Base-by-base conservation (phyloP, 2,888 invertebrate species). In the Nemotelus nigrinus region DNA sequence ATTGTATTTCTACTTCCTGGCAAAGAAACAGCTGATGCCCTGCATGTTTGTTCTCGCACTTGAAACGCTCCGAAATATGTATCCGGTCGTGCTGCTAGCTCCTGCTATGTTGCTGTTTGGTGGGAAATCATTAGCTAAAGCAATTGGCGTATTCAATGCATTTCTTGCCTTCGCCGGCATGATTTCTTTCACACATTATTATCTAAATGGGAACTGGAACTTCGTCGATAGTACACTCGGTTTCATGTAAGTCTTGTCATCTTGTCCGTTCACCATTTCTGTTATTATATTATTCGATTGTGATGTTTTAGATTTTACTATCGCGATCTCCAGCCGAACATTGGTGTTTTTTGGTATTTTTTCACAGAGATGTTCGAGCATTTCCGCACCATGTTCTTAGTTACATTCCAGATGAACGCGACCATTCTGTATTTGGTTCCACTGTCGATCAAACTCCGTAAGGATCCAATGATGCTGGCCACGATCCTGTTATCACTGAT, bases 341-440 rank as follows among this genome's bases (percentile, higher is more conserved):
- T 98, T 82, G 99, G 99, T 0, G 89, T 99, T 2, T 99, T 98
- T 87, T 99, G 99, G 99, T 99, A 99, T 85, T 99, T 99, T 88
- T 99, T 99, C 87, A 98, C 98, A 0, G 99, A 99, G 90, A 98
- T 99, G 96, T 99, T 99, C 89, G 98, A 99, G 83, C 99, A 99
- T 87, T 99, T 99, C 85, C 92, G 97, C 71, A 90, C 94, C 79
- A 91, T 99, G 83, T 99, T 99, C 88, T 92, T 98, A 44, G 96
- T 94, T 85, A 96, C 98, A 81, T 99, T 99, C 86, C 99, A 99
- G 90, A 93, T 99, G 82, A 98, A 99, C 87, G 96, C 95, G 3
- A 91, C 97, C 77, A 90, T 97, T 60, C 89, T 99, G 70, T 99
- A 99, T 86, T 90, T 97, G 77, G 89, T 97, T 25, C 99, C 99